phyloP scores from a whole-genome alignment of 2,113 vertebrate genomes.

The Cryptotis parvus region DNA sequence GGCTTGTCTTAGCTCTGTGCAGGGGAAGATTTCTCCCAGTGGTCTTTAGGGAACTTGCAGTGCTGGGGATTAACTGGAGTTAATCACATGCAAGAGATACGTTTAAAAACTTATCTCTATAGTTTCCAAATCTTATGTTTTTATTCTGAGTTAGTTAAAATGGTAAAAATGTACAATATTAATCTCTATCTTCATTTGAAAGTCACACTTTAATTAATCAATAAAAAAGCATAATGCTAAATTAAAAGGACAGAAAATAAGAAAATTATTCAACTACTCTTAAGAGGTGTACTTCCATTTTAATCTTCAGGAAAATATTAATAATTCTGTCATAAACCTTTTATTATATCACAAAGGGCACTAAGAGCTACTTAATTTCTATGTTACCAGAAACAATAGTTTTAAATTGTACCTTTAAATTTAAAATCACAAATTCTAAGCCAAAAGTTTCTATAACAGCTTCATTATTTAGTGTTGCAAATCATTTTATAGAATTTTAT shows the following conservation, averaged over 20 bases:
- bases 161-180: background rate
- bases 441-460: background rate
- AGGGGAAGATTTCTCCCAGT: no score
- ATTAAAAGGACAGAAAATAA: constrained; percentile 13
- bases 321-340: background rate
- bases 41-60: no score
- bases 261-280: background rate
- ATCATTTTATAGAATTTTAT: background rate
- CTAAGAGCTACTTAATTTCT: background rate
- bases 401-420: constrained; percentile 2
- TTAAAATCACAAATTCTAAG: constrained; percentile 16
- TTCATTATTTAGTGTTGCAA: background rate
- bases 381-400: background rate
- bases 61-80: no score
- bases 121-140: background rate
- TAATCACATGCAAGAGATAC: no score
- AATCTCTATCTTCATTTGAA: background rate
- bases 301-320: background rate
- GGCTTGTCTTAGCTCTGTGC: no score
- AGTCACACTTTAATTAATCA: constrained; percentile 7
- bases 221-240: background rate
- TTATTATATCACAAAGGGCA: background rate
- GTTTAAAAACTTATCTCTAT: no score
- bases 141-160: constrained; percentile 13
- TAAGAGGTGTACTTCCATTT: background rate